Evolutionary conservation across 2,113 vertebrate species (phyloP).

Genomic region (Petrocephalus zakoni): DNA sequence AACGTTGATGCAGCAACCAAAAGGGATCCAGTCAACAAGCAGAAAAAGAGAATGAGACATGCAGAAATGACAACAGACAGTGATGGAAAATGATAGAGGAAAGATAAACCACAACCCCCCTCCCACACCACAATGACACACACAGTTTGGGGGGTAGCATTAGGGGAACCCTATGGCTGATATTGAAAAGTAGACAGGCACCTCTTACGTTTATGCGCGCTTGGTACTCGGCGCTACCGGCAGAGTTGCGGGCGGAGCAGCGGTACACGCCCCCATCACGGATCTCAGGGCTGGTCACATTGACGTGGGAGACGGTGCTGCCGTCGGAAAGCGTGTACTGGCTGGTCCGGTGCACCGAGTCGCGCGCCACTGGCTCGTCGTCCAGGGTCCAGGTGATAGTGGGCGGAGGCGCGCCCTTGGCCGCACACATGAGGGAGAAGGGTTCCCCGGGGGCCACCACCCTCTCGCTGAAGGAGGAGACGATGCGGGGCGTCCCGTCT

Average conservation of each 20-base stretch:
- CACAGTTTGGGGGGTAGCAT: constrained; percentile 43
- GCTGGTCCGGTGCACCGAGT: constrained; percentile 80
- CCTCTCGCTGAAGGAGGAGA: constrained; percentile 95
- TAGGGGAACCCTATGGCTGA: constrained; percentile 81
- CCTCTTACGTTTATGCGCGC: constrained; percentile 99
- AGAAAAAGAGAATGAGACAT: neutral
- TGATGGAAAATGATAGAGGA: constrained; percentile 26
- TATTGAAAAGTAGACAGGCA: constrained; percentile 99
- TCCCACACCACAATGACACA: constrained; percentile 8
- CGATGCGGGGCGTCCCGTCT: constrained; percentile 93
- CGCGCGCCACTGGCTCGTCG: constrained; percentile 83
- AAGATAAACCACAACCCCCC: constrained; percentile 1
- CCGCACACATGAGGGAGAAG: constrained; percentile 91
- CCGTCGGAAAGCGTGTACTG: constrained; percentile 93
- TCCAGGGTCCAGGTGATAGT: constrained; percentile 95
- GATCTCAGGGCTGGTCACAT: constrained; percentile 90
- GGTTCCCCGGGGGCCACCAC: constrained; percentile 93
- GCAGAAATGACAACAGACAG: neutral
- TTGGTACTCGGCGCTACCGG: constrained; percentile 99
- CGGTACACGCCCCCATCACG: constrained; percentile 97
- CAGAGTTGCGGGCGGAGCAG: constrained; percentile 96
- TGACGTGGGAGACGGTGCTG: constrained; percentile 93
- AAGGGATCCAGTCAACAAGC: neutral
- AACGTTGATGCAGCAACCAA: constrained; percentile 26
- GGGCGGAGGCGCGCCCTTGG: constrained; percentile 91